Evolutionary conservation across 2,113 vertebrate species (phyloP), one percentile per base, ranked within the genome.

Genomic region (Tragelaphus buxtoni): DNA sequence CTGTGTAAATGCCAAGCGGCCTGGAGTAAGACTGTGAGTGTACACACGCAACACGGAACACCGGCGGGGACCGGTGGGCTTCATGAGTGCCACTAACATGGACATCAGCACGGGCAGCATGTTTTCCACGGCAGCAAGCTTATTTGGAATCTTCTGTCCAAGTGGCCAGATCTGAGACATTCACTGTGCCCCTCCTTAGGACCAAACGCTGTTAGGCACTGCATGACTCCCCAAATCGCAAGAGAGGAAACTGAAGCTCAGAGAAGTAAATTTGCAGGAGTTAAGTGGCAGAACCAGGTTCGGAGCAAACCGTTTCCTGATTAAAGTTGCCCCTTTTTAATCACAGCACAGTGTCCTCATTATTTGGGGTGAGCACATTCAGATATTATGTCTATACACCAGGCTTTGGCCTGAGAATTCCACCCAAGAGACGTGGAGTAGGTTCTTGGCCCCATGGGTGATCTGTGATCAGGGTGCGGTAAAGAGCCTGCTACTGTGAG

Each of bases 161-260:
- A 61, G 55, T 39, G 69, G 45, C 39, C 28, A 9, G 77, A 93
- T 77, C 30, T 13, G 18, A 49, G 39, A 22, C 63, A 39, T 42
- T 69, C 24, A 1, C 5, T 76, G n/a, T 65, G 56, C 26, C 58
- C 13, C 42, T 79, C 1, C n/a, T 22, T 85, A 28, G 14, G 47
- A 80, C 47, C 35, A 42, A 28, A 55, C 0, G 1, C 51, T 80
- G 22, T 79, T 14, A 35, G 22, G 58, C 88, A 76, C 63, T 20
- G 63, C 4, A 24, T 63, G 56, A 51, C 51, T 39, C 56, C 11
- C 56, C 13, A 2, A 4, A n/a, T 85, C 91, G 82, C 63, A 35
- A 18, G n/a, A 58, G 18, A 85, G 55, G 49, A 94, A 77, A 76
- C 60, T 39, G 88, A 90, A 80, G 81, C 20, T 88, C 61, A 49